Base-by-base conservation (phyloP, 23 tunicate species). In the Trididemnum clinides region DNA sequence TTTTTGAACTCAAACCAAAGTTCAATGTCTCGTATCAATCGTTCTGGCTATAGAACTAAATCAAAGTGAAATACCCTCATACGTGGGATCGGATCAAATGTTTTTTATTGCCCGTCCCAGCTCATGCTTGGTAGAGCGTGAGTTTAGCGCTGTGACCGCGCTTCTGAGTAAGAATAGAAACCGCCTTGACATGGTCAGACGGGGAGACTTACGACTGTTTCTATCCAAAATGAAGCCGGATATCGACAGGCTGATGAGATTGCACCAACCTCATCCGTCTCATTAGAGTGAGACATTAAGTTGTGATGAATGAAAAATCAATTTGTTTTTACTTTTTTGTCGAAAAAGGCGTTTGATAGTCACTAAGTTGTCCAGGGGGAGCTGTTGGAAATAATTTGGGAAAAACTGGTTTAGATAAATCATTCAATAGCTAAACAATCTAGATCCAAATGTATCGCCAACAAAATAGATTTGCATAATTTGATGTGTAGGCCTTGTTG, bases 201-300 rank as follows among this genome's bases (percentile, higher is more conserved):
- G 66, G 66, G 66, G 66, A 59, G 66, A 59, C 22, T 59, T 59
- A n/a, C 66, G 66, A 59, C 66, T 59, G 66, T 59, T 59, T 59
- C 25, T 59, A 28, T 19, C 66, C 5, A 59, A 59, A 7, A 59
- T 59, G 20, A 28, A 12, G 22, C 66, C 66, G 66, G 66, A 59
- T 59, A n/a, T 59, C 66, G 22, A 59, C 27, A 59, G 22, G 25
- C 66, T 12, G 66, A 59, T n/a, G 66, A 59, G 22, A 59, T 59
- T 59, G 66, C 66, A 59, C 25, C 66, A 59, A 59, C 27, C 66
- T 59, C 66, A 59, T 59, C 25, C 66, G 20, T 59, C 20, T 59
- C 66, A 59, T 28, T 59, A 59, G 66, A 59, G 66, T 59, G 20
- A 59, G 25, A 59, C 23, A 12, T 59, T 59, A 10, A 10, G 66